Base-by-base conservation (phyloP, 1,140 invertebrate genomes). In the Venturia canescens region DNA sequence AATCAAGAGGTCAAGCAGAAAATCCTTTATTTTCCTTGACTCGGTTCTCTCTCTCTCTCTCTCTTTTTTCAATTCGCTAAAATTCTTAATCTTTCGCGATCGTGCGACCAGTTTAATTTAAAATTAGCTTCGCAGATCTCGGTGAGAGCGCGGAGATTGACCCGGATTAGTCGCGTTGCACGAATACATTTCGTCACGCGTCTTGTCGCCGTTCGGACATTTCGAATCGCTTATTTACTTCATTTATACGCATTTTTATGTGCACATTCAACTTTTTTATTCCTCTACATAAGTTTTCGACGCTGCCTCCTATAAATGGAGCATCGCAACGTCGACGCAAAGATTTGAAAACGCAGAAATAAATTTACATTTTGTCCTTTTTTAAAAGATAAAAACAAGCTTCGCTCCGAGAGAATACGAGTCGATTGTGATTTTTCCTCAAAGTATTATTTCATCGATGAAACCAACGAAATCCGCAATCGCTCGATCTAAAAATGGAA, bases 161-260 rank as follows among this genome's bases (percentile, higher is more conserved):
- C 60, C 60, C 60, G 60, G 60, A 66, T 66, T 66, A 66, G 60
- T 66, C 60, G 60, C 60, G 60, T 66, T 66, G 60, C 60, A 66
- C 60, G 60, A 66, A 66, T 66, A 66, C 27, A 66, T 66, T 66
- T 66, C 60, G 60, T 66, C 60, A 66, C 60, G 60, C 60, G 60
- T 66, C 60, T 26, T 26, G 60, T 27, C 27, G 60, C 2, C 60
- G 60, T 66, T 27, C 23, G 23, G 60, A 66, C 60, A 66, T 66
- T 66, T 27, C 60, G 60, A 27, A 66, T 66, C 7, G 60, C 60
- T 66, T 66, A 66, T 66, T 66, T 66, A 66, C 23, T 66, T n/a
- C 21, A 57, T 57, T n/a, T n/a, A 18, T 57, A 21, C 21, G 21
- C 53, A 57, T 23, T 7, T 66, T 66, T 66, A 23, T 66, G n/a